Evolutionary conservation across 2,888 invertebrate species (phyloP), one percentile per base, ranked within the genome.

Genomic region (Cephus pygmeus): DNA sequence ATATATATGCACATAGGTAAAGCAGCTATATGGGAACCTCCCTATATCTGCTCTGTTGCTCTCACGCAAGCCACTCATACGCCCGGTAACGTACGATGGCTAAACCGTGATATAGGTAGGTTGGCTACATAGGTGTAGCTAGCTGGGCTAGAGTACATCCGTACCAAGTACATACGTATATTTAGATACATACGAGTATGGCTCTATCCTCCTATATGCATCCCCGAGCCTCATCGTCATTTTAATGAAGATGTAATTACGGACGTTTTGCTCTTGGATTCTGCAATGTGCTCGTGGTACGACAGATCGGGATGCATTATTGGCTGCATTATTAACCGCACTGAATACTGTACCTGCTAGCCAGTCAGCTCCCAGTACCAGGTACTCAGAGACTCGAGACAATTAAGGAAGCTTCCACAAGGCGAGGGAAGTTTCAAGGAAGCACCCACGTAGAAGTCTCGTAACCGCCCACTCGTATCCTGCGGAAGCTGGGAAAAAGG

Each of bases 161-260:
- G 71, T 33, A 71, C 71, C 31, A 34, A 31, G 71, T 34, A 9
- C 34, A 71, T 69, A 30, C 69, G 34, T 78, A 68, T 73, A 73
- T 77, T 40, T 33, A 23, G 35, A 36, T 71, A 40, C 68, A 75
- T 34, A 71, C 12, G 75, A 78, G 77, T 78, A 80, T 79, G 78
- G 77, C 76, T 56, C 33, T 3, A 71, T 34, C 34, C 31, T 31
- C 12, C 71, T 34, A 71, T 71, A 11, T 82, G 82, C 83, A 84
- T 56, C 56, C 56, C 83, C 84, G 84, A 85, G 86, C 82, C 81
- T 86, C 85, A 85, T 85, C 88, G 87, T 86, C 87, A 86, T 87
- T 89, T 89, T 91, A 91, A 91, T 90, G 90, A 91, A 91, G 90
- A 91, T 90, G 90, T 91, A 91, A 91, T 91, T 91, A 90, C 89